Conservation (phyloP, 2,113 vertebrate species). For the Salvelinus namaycush region DNA sequence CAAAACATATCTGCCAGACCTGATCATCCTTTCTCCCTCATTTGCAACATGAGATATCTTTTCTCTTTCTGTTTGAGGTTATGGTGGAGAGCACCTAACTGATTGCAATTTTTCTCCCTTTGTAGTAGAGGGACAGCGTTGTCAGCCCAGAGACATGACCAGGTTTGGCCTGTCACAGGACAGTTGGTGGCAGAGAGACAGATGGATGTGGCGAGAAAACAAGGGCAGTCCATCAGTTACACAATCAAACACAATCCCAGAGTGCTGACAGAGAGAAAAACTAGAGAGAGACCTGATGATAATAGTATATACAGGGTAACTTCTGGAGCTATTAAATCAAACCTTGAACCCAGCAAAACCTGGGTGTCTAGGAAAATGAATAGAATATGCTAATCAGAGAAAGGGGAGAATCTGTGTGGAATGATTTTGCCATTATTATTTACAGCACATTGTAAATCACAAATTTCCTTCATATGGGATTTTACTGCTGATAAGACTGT, state of each 20-base stretch:
- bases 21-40: constrained; percentile 41
- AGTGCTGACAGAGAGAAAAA: constrained; percentile 22
- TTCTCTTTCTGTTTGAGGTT: constrained; percentile 17
- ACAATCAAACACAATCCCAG: constrained; percentile 35
- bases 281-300: constrained; percentile 28
- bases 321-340: constrained; percentile 30
- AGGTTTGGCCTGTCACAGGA: constrained; percentile 62
- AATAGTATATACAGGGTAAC: constrained; percentile 11
- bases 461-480: constrained; percentile 39
- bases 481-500: constrained; percentile 44
- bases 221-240: constrained; percentile 67
- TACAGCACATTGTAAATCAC: constrained; percentile 44
- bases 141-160: constrained; percentile 66
- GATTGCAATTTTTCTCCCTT: constrained; percentile 66
- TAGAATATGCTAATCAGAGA: constrained; percentile 16
- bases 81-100: constrained; percentile 38
- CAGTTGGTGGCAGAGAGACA: constrained; percentile 64
- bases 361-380: constrained; percentile 12
- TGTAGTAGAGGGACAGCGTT: constrained; percentile 46
- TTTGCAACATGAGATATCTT: constrained; percentile 60
- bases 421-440: constrained; percentile 42
- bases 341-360: constrained; percentile 32
- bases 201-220: constrained; percentile 68
- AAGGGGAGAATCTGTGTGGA: constrained; percentile 27
- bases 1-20: constrained; percentile 26